These are phyloP conservation scores for Ictalurus punctatus DNA, from an alignment of 2,113 vertebrate genomes.

Conservation along the genomic window DNA sequence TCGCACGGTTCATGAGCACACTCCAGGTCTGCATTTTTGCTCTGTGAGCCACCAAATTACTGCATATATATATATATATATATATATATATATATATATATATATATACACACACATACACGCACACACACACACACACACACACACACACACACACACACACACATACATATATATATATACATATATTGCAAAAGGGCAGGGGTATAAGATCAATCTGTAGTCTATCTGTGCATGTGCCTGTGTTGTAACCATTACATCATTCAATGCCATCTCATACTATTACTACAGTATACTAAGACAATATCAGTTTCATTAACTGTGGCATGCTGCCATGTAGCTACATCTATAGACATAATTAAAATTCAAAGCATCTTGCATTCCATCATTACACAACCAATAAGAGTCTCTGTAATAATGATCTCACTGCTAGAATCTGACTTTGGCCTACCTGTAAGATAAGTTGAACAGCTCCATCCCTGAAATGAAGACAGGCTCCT, in stretches of 20 bases:
- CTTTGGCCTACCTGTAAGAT: slow-evolving; percentile 60
- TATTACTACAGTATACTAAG: not conserved
- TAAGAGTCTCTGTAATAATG: not conserved
- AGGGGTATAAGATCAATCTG: not conserved
- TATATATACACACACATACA: too few species aligned
- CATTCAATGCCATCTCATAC: not conserved
- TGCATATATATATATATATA: not conserved
- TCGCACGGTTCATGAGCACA: not conserved
- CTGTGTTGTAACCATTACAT: not conserved
- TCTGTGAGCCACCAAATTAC: not conserved
- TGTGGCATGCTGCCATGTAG: slow-evolving; percentile 18
- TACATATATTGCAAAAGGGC: too few species aligned
- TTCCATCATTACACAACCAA: not conserved
- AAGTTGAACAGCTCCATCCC: slow-evolving; percentile 51
- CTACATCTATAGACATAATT: not conserved
- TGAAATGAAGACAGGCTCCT: slow-evolving; percentile 47
- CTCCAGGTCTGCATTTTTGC: not conserved
- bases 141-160: too few species aligned
- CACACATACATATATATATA: too few species aligned
- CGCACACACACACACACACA: too few species aligned
- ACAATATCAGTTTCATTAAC: not conserved
- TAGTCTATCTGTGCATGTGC: not conserved
- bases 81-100: not conserved
- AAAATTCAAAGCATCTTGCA: slow-evolving; percentile 18
- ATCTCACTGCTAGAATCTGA: slow-evolving; percentile 36